Base-by-base conservation (phyloP, 2,113 vertebrate species). In the Sylvicapra grimmia region DNA sequence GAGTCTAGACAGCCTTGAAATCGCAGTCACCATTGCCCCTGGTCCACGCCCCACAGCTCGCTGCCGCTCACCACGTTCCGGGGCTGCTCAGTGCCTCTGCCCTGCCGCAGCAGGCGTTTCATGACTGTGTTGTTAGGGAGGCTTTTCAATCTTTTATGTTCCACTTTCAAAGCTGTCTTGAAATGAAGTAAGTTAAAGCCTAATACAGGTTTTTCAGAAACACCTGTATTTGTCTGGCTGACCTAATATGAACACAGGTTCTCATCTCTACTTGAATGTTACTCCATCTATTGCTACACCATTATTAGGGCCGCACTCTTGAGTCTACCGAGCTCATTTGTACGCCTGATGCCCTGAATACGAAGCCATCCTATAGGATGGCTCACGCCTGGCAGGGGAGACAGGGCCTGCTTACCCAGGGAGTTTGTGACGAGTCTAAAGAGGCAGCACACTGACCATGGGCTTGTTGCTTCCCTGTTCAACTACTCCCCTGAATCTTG, bases 131-230 rank as follows among this genome's bases (percentile, higher is more conserved):
- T 58, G 23, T 96, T 58, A 94, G 58, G 58, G 84, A 96, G 31
- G 40, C 59, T 91, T 98, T 97, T 97, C 61, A 88, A 86, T 98
- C 98, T 93, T 98, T 98, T 98, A 97, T 97, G 40, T 51, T 92
- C 47, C 49, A 36, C 94, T 94, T 96, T 89, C 85, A 97, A 95
- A 98, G 95, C 86, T 91, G 92, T 95, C 88, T 86, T 1, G 0
- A 94, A 97, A 96, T 96, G 75, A 97, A 97, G 96, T 97, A 96
- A 97, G 77, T 89, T 83, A 97, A 96, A 97, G 83, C 68, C 33
- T 97, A 93, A 85, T 95, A 92, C 85, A 96, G 94, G 94, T 97
- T 96, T 72, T 97, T 95, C 80, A 96, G 97, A 86, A 95, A 98
- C 83, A 94, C 23, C 18, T 94, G 33, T 54, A 21, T 98, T 65